Evolutionary conservation across 1,140 invertebrate genomes (phyloP), one percentile per base, ranked within the genome.

Genomic region (Neodiprion virginianus): DNA sequence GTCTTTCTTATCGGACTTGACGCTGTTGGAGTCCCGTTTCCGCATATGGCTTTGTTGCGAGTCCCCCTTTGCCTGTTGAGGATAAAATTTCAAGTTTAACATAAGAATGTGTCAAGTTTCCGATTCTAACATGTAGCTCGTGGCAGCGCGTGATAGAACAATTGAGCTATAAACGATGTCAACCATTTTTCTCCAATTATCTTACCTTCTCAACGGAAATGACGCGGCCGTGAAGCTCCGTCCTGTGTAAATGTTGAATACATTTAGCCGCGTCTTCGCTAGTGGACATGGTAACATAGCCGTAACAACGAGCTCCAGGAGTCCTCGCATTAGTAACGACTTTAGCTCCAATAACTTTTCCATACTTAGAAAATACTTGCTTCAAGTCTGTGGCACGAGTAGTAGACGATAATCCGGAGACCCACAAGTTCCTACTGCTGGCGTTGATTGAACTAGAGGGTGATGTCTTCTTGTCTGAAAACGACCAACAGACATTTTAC

Each of bases 261-360:
- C 96, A 97, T 79, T 95, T 95, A 21, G 94, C 92, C 8, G 96
- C 96, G 88, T 98, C 97, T 75, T 95, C 95, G 53, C 93, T 92
- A 23, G 94, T 94, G 1, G 93, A 93, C 96, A 98, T 98, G 0
- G 96, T 98, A 4, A 99, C 96, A 86, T 97, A 98, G 48, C 97
- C 97, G 86, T 97, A 98, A 86, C 96, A 98, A 71, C 95, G 92
- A 21, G 96, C 94, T 23, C 96, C 96, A 2, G 97, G 96, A 47
- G 95, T 96, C 72, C 94, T 91, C 1, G 97, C 96, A 88, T 97
- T 98, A 1, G 96, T 98, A 0, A 99, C 97, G n/a, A 99, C 95
- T 90, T 98, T 98, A 0, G 97, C 97, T 72, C 96, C 96, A 82
- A 97, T 93, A 7, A 98, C 97, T 92, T 98, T 98, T 79, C 97